Evolutionary conservation across 2,797 vertebrate genomes (phyloP).

Genomic region (Borostomias antarcticus): DNA sequence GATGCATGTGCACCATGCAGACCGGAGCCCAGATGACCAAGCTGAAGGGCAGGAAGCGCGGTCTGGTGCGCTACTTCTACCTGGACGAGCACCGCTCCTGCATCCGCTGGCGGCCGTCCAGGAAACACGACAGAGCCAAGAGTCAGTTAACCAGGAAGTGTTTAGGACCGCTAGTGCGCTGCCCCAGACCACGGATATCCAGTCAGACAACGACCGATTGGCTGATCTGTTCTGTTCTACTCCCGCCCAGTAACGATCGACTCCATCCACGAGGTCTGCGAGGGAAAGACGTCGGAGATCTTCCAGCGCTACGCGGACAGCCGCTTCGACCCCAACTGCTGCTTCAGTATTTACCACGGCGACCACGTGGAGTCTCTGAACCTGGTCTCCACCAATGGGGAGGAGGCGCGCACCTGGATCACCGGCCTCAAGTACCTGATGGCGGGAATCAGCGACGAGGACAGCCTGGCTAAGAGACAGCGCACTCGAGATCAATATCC

Average conservation of each 20-base stretch:
- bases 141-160: constrained; percentile 77
- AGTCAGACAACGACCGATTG: neutral
- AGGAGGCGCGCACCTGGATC: constrained; percentile 93
- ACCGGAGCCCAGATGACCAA: constrained; percentile 92
- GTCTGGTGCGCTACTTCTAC: constrained; percentile 88
- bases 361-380: constrained; percentile 91
- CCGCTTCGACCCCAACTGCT: constrained; percentile 93
- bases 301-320: constrained; percentile 89
- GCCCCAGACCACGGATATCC: too few relatives aligned
- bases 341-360: constrained; percentile 95
- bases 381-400: constrained; percentile 85
- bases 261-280: constrained; percentile 94
- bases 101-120: constrained; percentile 93
- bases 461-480: constrained; percentile 92
- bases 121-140: constrained; percentile 95
- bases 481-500: constrained; percentile 98
- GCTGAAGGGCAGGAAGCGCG: constrained; percentile 90
- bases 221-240: neutral
- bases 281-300: constrained; percentile 92
- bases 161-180: neutral
- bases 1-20: constrained; percentile 95
- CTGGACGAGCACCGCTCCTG: constrained; percentile 94
- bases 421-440: constrained; percentile 94
- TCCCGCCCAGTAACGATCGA: constrained; percentile 87
- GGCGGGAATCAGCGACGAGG: constrained; percentile 96